Percentiles rank a stretch among this genome's conserved stretches.
phyloP scores from a whole-genome alignment of 2,797 vertebrate species.

The Enteromius unitaeniatus region DNA sequence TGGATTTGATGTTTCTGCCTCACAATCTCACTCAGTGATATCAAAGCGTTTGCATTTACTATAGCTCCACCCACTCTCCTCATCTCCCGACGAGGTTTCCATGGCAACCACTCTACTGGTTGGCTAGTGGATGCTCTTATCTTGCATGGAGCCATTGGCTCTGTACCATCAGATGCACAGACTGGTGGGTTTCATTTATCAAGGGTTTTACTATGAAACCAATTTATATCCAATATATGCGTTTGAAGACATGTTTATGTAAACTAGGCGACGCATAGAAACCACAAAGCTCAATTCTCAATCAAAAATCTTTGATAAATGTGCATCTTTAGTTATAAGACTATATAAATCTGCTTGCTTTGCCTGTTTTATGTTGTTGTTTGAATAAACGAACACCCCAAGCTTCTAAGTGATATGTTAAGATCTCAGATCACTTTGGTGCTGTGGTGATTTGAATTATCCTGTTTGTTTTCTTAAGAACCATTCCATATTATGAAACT shows the following conservation, averaged over 20 bases:
- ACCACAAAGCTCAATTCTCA: conserved; percentile 42
- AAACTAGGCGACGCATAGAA: conserved; percentile 42
- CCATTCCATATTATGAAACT: conserved; percentile 31
- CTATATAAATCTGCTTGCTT: conserved; percentile 64
- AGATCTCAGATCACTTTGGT: conserved; percentile 31
- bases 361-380: conserved; percentile 62
- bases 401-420: conserved; percentile 35
- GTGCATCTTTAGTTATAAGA: conserved; percentile 63
- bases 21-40: conserved; percentile 61
- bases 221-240: conserved; percentile 60
- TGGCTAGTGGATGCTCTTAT: conserved; percentile 69
- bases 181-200: conserved; percentile 77
- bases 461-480: conserved; percentile 25
- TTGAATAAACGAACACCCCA: conserved; percentile 42
- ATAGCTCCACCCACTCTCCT: conserved; percentile 65
- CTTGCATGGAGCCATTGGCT: conserved; percentile 73
- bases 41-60: conserved; percentile 71
- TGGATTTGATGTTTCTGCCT: conserved; percentile 66
- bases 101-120: conserved; percentile 75
- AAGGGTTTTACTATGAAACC: conserved; percentile 68
- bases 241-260: conserved; percentile 45
- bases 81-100: conserved; percentile 74
- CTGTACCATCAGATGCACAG: conserved; percentile 72
- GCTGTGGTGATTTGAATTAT: conserved; percentile 1
- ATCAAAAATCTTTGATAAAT: conserved; percentile 81